Evolutionary conservation across 2,888 invertebrate species (phyloP), one percentile per base, ranked within the genome.

Genomic region (Ariolimax columbianus): DNA sequence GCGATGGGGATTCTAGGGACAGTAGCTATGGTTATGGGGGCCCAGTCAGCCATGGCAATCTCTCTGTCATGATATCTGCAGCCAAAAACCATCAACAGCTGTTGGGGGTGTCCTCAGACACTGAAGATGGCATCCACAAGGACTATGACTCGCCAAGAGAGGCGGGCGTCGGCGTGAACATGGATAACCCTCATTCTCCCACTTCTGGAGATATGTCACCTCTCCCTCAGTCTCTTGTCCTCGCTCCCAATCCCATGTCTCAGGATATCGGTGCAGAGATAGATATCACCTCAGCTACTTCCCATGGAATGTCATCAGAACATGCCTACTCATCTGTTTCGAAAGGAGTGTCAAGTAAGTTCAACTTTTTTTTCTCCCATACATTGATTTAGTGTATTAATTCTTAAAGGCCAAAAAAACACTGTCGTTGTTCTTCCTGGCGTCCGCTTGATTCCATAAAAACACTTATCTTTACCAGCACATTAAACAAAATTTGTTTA

Each of bases 271-370:
- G 90, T 81, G 88, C 90, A 66, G 91, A 92, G 83, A 89, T 91
- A 51, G 91, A 91, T 86, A 89, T 90, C 88, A 82, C 90, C 88
- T 83, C 87, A 87, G 36, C 84, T 82, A 85, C 88, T n/a, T 86
- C 90, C 7, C 88, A 89, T 19, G 92, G 91, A 40, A 93, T 93
- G 92, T 89, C 91, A 6, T 92, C 93, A 23, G 97, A 97, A 92
- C 97, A 97, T 94, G 97, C 97, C n/a, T 97, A 97, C 94, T 97
- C 97, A 47, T 94, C 95, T 88, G 95, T 95, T 92, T 94, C 94
- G 33, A 94, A 94, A 88, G 86, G 85, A 40, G 36, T 77, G 40
- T 30, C 77, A 36, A 86, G 79, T 78, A 72, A 78, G 79, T 70
- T 4, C 59, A 26, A n/a, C 59, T 63, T 63, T 63, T 63, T 26